Percentiles rank a stretch among this genome's conserved stretches.
These are phyloP conservation scores for Gadus macrocephalus DNA, from an alignment of 2,113 vertebrate species.

Conservation along the genomic window DNA sequence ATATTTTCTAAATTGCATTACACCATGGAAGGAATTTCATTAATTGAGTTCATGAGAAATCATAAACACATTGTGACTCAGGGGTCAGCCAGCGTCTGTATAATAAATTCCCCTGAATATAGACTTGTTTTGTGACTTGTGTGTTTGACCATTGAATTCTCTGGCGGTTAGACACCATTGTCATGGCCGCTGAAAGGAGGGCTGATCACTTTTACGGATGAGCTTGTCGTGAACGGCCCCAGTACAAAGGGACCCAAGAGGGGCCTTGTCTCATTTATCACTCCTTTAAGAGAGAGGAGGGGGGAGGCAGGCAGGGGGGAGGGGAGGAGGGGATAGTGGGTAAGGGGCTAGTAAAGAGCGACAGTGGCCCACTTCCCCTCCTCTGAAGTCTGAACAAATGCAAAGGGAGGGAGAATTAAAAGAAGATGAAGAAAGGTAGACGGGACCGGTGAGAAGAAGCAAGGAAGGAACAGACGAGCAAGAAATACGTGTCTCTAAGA, in stretches of 20 bases:
- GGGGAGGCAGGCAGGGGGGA: constrained; percentile 28
- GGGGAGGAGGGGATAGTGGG: constrained; percentile 10
- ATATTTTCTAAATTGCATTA: neutral
- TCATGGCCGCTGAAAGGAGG: constrained; percentile 49
- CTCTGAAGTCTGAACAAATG: constrained; percentile 31
- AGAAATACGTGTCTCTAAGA: no score
- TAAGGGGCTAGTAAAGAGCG: constrained; percentile 50
- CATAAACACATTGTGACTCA: no score
- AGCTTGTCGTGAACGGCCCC: constrained; percentile 61
- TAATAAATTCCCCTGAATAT: no score
- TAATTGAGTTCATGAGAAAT: no score
- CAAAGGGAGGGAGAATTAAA: no score
- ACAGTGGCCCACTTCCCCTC: constrained; percentile 46
- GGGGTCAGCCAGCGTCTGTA: no score
- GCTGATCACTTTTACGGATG: constrained; percentile 65
- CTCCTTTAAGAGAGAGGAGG: constrained; percentile 53
- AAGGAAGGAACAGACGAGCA: neutral
- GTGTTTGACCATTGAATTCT: constrained; percentile 38
- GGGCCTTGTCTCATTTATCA: constrained; percentile 73
- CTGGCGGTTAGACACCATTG: constrained; percentile 41
- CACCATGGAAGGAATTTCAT: no score
- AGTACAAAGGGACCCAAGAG: constrained; percentile 69
- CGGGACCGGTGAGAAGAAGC: no score
- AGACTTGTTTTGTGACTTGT: no score
- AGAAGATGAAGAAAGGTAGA: constrained; percentile 22